Percentiles rank a stretch among this genome's conserved stretches.
phyloP scores from a whole-genome alignment of 1,140 invertebrate genomes.

The Cepaea nemoralis region DNA sequence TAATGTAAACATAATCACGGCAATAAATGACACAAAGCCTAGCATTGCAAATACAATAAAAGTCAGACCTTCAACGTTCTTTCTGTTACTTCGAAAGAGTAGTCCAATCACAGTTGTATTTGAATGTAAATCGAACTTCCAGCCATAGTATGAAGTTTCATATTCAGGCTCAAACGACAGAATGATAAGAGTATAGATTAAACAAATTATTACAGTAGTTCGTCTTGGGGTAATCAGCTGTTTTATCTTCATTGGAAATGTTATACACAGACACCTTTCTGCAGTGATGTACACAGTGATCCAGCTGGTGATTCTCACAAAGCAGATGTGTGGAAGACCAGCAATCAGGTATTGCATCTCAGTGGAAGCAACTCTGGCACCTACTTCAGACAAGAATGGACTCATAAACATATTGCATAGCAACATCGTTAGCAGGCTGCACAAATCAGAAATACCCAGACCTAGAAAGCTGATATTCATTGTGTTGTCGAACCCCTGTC shows the following conservation, averaged over 20 bases:
- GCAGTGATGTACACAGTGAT: too few species aligned
- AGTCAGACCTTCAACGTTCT: background rate
- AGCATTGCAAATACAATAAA: background rate
- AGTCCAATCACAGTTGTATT: constrained; percentile 15
- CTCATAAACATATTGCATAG: background rate
- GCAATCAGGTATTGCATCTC: background rate
- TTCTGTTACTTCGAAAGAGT: background rate
- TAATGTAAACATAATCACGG: too few species aligned
- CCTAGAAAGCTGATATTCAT: too few species aligned
- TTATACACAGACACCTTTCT: too few species aligned
- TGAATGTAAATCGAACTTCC: background rate
- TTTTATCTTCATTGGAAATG: too few species aligned
- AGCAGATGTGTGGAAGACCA: constrained; percentile 1
- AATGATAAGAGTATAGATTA: background rate
- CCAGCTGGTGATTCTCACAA: too few species aligned
- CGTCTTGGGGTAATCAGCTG: too few species aligned
- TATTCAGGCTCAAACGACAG: too few species aligned
- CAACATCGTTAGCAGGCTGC: too few species aligned
- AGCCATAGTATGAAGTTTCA: background rate
- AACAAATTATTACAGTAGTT: background rate
- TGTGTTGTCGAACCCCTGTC: too few species aligned
- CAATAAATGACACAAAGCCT: too few species aligned
- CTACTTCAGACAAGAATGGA: background rate
- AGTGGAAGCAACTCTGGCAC: background rate
- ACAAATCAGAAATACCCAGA: too few species aligned